Percentiles rank a stretch among this genome's conserved stretches.
These are phyloP conservation scores for Piscicola geometra DNA, from an alignment of 2,888 invertebrate species.

Conservation along the genomic window DNA sequence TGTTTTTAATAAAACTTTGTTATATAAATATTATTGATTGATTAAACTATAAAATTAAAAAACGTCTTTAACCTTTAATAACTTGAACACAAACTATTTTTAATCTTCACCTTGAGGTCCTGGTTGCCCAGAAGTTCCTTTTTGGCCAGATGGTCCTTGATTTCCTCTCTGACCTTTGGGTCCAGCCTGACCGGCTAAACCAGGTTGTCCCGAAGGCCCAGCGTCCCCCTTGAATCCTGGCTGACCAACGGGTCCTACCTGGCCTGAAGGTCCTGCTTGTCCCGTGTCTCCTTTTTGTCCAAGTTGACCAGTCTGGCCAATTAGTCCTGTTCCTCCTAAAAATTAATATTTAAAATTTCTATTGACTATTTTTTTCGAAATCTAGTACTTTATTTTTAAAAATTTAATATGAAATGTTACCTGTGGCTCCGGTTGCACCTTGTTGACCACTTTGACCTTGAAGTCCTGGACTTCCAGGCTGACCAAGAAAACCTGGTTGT, in stretches of 20 bases:
- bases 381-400: background rate
- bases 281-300: constrained; percentile 40
- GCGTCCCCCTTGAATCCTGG: constrained; percentile 32
- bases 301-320: constrained; percentile 37
- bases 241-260: constrained; percentile 21
- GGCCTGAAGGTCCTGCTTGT: constrained; percentile 32
- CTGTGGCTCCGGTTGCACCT: constrained; percentile 38
- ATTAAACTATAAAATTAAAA: no score
- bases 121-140: constrained; percentile 12
- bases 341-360: background rate
- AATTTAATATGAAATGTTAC: no score
- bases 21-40: no score
- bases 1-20: no score
- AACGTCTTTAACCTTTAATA: no score
- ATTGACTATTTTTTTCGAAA: background rate
- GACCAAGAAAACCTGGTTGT: constrained; percentile 26
- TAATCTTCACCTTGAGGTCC: constrained; percentile 36
- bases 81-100: no score
- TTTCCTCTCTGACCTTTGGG: constrained; percentile 29
- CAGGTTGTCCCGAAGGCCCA: constrained; percentile 34
- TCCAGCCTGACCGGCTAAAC: constrained; percentile 37
- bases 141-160: constrained; percentile 28
- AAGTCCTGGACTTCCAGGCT: constrained; percentile 62
- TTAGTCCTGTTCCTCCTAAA: constrained; percentile 33
- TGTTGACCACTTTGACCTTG: constrained; percentile 50